These are phyloP conservation scores for Neoscelio sp. DNA, from an alignment of 2,888 invertebrate genomes.

Conservation along the genomic window DNA sequence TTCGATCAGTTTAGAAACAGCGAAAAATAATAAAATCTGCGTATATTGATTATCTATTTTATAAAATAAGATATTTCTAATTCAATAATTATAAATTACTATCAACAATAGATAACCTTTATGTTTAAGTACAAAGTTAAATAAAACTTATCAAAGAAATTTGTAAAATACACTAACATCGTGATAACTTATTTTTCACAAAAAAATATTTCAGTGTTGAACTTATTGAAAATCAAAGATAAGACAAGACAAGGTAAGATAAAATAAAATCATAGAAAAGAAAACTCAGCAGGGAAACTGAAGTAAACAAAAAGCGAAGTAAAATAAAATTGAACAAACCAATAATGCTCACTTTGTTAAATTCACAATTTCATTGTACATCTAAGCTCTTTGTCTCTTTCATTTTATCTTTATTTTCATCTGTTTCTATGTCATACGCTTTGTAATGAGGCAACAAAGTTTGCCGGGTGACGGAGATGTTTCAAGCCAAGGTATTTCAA, in stretches of 20 bases:
- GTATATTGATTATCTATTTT: too few species aligned
- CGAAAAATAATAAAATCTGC: too few species aligned
- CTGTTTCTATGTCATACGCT: constrained; percentile 42
- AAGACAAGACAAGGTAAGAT: not conserved
- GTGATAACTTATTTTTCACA: too few species aligned
- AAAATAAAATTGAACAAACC: constrained; percentile 42
- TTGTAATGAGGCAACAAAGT: constrained; percentile 55
- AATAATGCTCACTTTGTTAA: constrained; percentile 38
- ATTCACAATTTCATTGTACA: constrained; percentile 47
- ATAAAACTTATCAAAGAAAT: too few species aligned
- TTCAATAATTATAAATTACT: too few species aligned
- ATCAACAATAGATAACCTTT: too few species aligned
- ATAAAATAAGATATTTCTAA: too few species aligned
- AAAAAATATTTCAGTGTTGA: not conserved
- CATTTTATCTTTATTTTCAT: constrained; percentile 41
- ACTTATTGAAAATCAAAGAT: constrained; percentile 18
- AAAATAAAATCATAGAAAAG: constrained; percentile 28
- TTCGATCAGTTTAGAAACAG: too few species aligned
- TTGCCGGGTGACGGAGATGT: constrained; percentile 44
- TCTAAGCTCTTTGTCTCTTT: constrained; percentile 43
- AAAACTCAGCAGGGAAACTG: not conserved
- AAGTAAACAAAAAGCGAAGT: constrained; percentile 19
- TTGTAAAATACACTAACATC: too few species aligned
- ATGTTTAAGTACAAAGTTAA: too few species aligned
- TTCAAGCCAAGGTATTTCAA: constrained; percentile 41